Evolutionary conservation across 2,113 vertebrate species (phyloP), one percentile per base, ranked within the genome.

Genomic region (Phalacrocorax carbo): DNA sequence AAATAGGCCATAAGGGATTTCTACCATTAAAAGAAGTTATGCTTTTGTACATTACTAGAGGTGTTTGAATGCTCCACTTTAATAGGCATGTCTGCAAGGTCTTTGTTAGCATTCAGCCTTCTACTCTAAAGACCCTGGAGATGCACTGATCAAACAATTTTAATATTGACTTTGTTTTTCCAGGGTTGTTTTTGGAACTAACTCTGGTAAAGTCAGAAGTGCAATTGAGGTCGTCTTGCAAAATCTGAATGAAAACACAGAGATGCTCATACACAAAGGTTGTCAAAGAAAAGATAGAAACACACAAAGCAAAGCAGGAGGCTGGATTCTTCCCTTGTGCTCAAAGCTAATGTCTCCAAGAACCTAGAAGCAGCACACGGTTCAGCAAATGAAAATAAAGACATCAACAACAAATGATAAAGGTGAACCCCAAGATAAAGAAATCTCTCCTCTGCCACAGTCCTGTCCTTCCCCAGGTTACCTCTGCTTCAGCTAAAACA

Each of bases 301-400:
- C n/a, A 73, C 51, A 84, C 66, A 83, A 82, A 87, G 87, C 72
- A 93, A 95, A 94, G 89, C 69, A 80, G 80, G 68, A 94, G 71
- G 42, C 20, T 90, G 85, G 79, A 88, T 73, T 86, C 90, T 94
- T 90, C 82, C 72, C 62, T 69, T 77, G 51, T 62, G 16, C 46
- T 93, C 80, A 94, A 79, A 89, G 65, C 70, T 94, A 76, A 61
- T n/a, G 73, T 51, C 49, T 96, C 38, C 71, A 92, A 88, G 81
- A 87, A 85, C 61, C 71, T 69, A 80, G 82, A 90, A 85, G 62
- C 5, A 11, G 72, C 49, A 87, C 22, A 83, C 14, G 38, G 60
- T 68, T 90, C 81, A 93, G 91, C 62, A 93, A 75, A 82, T 23
- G 48, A 86, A 96, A 95, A 94, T 49, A 84, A 82, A 94, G 58